phyloP scores from a whole-genome alignment of 2,113 vertebrate species.

The Garra rufa region DNA sequence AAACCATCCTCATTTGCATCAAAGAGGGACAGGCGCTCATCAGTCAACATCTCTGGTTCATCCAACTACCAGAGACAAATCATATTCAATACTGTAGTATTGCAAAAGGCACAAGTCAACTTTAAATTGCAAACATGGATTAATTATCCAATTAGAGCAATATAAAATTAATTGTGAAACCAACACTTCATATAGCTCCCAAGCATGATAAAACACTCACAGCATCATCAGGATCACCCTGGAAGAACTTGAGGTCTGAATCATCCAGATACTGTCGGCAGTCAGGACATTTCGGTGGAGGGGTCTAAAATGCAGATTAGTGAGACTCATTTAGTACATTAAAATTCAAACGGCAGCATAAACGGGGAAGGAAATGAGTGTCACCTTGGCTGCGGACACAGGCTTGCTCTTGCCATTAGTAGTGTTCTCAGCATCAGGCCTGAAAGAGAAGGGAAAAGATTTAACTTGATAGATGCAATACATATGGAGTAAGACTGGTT shows the following conservation, averaged over 20 bases:
- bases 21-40: conserved; percentile 90
- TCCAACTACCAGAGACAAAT: conserved; percentile 79
- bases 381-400: conserved; percentile 80
- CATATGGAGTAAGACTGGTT: neutral
- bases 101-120: neutral
- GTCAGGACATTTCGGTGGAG: conserved; percentile 86
- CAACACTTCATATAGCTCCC: neutral
- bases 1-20: conserved; percentile 92
- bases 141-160: neutral
- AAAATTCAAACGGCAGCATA: neutral
- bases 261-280: conserved; percentile 94
- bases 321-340: neutral
- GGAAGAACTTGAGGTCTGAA: conserved; percentile 91
- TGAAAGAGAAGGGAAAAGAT: conserved; percentile 53
- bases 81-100: no score
- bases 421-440: conserved; percentile 71
- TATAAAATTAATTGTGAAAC: neutral
- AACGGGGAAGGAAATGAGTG: neutral
- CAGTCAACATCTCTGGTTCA: conserved; percentile 92
- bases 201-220: conserved; percentile 72
- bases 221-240: conserved; percentile 87
- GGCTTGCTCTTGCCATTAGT: conserved; percentile 71
- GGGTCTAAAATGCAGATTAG: conserved; percentile 69
- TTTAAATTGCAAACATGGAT: neutral
- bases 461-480: neutral